These are phyloP conservation scores for Hofmannophila pseudospretella DNA, from an alignment of 2,888 invertebrate species.

Conservation along the genomic window DNA sequence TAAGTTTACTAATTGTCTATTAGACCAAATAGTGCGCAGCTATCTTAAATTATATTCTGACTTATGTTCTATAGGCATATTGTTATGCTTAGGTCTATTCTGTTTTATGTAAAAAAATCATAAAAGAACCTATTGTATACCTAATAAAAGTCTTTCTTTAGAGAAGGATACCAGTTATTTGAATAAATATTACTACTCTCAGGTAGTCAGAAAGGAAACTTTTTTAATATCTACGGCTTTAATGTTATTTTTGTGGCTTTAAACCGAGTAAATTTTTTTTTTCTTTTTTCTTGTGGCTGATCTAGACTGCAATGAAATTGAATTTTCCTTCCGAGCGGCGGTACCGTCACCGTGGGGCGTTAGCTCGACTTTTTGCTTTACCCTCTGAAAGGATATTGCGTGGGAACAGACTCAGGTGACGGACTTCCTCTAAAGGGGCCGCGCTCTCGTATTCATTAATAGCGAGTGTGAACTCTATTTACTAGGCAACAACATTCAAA, in stretches of 20 bases:
- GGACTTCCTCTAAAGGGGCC: conserved; percentile 21
- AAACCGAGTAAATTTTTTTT: conserved; percentile 22
- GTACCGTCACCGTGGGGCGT: conserved; percentile 39
- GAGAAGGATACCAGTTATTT: no score
- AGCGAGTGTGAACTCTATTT: no score
- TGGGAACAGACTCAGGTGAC: conserved; percentile 70
- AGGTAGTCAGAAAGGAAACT: not conserved
- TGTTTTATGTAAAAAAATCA: no score
- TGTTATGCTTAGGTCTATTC: no score
- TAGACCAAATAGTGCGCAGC: no score
- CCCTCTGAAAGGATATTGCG: conserved; percentile 67
- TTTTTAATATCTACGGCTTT: conserved; percentile 2
- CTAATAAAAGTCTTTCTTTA: no score
- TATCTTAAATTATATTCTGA: no score
- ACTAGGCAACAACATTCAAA: no score
- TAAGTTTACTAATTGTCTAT: conserved; percentile 10
- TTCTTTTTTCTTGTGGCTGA: conserved; percentile 15
- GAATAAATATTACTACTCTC: no score
- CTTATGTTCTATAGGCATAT: no score
- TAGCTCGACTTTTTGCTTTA: conserved; percentile 67
- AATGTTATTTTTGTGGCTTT: conserved; percentile 37
- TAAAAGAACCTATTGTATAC: no score
- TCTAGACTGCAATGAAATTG: conserved; percentile 56
- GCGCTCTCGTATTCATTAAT: no score
- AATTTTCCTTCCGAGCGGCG: conserved; percentile 50